Evolutionary conservation across 2,888 invertebrate species (phyloP), one percentile per base, ranked within the genome.

Genomic region (Germaria angustata): DNA sequence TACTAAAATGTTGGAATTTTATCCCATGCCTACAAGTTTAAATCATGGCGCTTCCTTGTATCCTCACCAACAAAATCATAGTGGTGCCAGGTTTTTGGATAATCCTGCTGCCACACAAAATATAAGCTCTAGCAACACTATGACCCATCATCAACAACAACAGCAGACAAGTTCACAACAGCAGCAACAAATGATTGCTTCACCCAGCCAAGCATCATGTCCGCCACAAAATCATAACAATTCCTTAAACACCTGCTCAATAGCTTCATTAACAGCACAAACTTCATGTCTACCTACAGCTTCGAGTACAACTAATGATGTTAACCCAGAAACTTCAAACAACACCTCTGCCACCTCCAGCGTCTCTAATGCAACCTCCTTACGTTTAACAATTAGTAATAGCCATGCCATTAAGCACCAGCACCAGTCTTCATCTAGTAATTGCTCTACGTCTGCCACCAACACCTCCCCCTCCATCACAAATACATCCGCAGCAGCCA

Each of bases 11-110:
- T 88, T 90, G 86, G 91, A 90, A 85, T 91, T 91, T 84, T 91
- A 90, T 87, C 91, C 90, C 84, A 89, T 90, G 89, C 91, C 91
- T 83, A 90, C 90, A 71, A 90, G 88, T 87, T 85, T 90, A 81
- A 90, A 86, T 87, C 88, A 89, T 86, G 89, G 89, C 71, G 87
- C 88, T 82, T 87, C 89, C 85, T 86, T 90, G 84, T 87, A 90
- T 84, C 88, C 89, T 73, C 76, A 76, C 34, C 71, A 69, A 44
- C 86, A 86, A 75, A 85, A 86, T 77, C 86, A 86, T 84, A 86
- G 85, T 61, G 90, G 88, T 63, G 89, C 89, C 77, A 89, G 90
- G 53, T 90, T 90, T 81, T 84, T 90, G 84, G 89, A 89, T 86
- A 89, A 88, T 87, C 88, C 88, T 41, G 85, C 80, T 55, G 85